These are phyloP conservation scores for Miltochrista miniata DNA, from an alignment of 2,888 invertebrate species.

Conservation along the genomic window DNA sequence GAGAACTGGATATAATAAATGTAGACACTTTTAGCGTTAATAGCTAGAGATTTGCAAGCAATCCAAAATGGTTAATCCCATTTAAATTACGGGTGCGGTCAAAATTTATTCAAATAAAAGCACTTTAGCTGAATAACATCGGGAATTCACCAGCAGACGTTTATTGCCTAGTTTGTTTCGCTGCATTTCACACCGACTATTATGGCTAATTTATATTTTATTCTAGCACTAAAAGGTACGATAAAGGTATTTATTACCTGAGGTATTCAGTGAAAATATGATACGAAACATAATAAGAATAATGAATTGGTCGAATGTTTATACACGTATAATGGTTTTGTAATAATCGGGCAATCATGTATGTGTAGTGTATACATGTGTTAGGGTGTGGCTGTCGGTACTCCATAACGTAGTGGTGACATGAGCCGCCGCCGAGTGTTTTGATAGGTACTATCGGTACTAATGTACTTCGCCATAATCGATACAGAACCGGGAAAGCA, in stretches of 20 bases:
- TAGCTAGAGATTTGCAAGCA: slow-evolving; percentile 3
- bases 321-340: slow-evolving; percentile 37
- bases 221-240: not conserved
- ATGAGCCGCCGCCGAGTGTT: slow-evolving; percentile 61
- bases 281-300: slow-evolving; percentile 12
- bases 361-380: slow-evolving; percentile 22
- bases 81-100: slow-evolving; percentile 23
- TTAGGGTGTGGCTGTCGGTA: slow-evolving; percentile 43
- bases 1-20: slow-evolving; percentile 42
- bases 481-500: slow-evolving; percentile 50
- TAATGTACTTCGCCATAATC: slow-evolving; percentile 66
- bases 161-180: slow-evolving; percentile 27
- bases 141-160: slow-evolving; percentile 24
- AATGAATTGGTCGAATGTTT: slow-evolving; percentile 24
- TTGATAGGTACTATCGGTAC: slow-evolving; percentile 69
- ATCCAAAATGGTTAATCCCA: not conserved
- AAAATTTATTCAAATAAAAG: slow-evolving; percentile 16
- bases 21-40: slow-evolving; percentile 33
- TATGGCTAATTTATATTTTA: slow-evolving; percentile 2
- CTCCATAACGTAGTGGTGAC: slow-evolving; percentile 56
- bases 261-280: not conserved
- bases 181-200: slow-evolving; percentile 6
- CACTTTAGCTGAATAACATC: slow-evolving; percentile 23
- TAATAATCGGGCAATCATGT: slow-evolving; percentile 19
- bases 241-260: not conserved